A percentile compares a stretch with the other conserved stretches of the same genome.
phyloP scores from a whole-genome alignment of 1,140 invertebrate genomes.

The Drosophila simulans region DNA sequence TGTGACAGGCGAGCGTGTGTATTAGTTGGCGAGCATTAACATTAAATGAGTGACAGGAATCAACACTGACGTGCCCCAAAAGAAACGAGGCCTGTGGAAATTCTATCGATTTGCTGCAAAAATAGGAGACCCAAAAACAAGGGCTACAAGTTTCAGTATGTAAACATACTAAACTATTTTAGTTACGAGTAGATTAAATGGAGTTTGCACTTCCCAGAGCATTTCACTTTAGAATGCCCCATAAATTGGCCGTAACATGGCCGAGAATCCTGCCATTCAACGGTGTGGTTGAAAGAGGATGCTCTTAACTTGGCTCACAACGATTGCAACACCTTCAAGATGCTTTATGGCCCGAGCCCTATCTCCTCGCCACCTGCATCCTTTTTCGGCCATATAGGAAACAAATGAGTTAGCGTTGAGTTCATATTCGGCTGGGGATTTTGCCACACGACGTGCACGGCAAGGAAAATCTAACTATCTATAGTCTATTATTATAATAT shows the following conservation, averaged over 20 bases:
- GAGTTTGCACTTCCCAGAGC: not conserved
- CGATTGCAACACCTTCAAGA: constrained; percentile 37
- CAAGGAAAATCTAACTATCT: not conserved
- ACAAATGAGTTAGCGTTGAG: constrained; percentile 21
- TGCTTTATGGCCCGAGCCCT: constrained; percentile 13
- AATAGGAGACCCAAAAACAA: not conserved
- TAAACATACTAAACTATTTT: too few species aligned
- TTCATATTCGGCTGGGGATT: constrained; percentile 10
- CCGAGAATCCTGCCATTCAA: not conserved
- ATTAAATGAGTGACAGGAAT: constrained; percentile 76
- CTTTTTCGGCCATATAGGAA: constrained; percentile 13
- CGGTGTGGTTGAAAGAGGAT: constrained; percentile 12
- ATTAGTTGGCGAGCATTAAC: constrained; percentile 66
- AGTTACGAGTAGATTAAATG: not conserved
- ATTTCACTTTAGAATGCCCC: not conserved
- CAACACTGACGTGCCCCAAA: constrained; percentile 41
- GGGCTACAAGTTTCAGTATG: too few species aligned
- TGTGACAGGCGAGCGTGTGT: constrained; percentile 42
- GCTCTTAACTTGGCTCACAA: constrained; percentile 29
- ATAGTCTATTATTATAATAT: too few species aligned
- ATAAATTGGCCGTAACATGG: constrained; percentile 7
- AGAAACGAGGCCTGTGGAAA: constrained; percentile 4
- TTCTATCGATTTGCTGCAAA: constrained; percentile 21
- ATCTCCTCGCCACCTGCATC: constrained; percentile 15
- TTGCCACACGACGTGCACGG: not conserved